phyloP scores from a whole-genome alignment of 2,113 vertebrate species.

The Aleadryas rufinucha region DNA sequence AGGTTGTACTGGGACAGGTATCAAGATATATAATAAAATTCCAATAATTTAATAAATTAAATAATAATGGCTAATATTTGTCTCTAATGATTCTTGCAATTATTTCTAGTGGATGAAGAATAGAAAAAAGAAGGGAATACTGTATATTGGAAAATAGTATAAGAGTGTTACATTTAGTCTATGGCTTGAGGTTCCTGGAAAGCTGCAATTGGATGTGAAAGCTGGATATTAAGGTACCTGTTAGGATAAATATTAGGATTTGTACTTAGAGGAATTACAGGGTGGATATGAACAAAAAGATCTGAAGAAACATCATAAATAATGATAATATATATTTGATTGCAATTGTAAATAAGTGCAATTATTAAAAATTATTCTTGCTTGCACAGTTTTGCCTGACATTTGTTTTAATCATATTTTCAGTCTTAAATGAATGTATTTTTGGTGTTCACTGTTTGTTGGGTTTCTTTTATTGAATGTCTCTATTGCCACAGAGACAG shows the following conservation, averaged over 20 bases:
- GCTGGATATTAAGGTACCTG: not conserved
- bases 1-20: not conserved
- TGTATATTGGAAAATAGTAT: not conserved
- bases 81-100: not conserved
- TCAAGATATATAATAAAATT: not conserved
- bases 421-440: not conserved
- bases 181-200: not conserved
- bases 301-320: not conserved
- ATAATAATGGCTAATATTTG: not conserved
- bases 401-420: not conserved
- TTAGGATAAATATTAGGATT: not conserved
- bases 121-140: not conserved
- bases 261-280: not conserved
- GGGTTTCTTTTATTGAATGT: not conserved
- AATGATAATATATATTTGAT: not conserved
- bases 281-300: not conserved
- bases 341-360: not conserved
- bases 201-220: not conserved
- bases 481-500: not conserved
- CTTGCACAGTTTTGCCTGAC: not conserved
- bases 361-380: not conserved
- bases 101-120: not conserved
- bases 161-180: not conserved
- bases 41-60: not conserved
- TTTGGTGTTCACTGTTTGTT: not conserved